Evolutionary conservation across 2,113 vertebrate species (phyloP), one percentile per base, ranked within the genome.

Genomic region (Chionis minor): DNA sequence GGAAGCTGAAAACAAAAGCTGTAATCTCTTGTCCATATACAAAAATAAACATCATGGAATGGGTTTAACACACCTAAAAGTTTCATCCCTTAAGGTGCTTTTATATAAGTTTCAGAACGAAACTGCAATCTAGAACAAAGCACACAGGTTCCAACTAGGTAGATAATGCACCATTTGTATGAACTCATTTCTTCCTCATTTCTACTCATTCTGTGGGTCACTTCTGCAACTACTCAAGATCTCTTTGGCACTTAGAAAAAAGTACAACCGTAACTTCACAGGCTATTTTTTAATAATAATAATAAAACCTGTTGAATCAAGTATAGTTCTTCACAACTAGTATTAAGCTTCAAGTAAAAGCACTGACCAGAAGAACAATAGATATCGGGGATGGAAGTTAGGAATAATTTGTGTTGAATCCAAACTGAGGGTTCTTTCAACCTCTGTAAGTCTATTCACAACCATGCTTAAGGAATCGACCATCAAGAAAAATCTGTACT

Each of bases 1-100:
- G 69, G 83, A 86, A 93, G 73, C 54, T 92, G 61, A 77, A 20
- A 90, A 62, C 74, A 70, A 91, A 94, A 80, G 35, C 69, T 80
- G 66, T 56, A 85, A 82, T 95, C 74, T 88, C 49, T 55, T 88
- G 55, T 63, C 52, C 71, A 23, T 59, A 40, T 28, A 78, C 59
- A 92, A 51, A 96, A 80, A 80, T 69, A 91, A 92, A 83, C 74
- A 85, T 40, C 38, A 54, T 16, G 54, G 58, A 70, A 77, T 42
- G 61, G 62, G 47, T 90, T 94, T 90, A 82, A 86, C 33, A 59
- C 5, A 80, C 79, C 74, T 38, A 2, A 24, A 91, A 96, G 74
- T 75, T 97, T 88, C 63, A 63, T 44, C 66, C 71, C 71, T 83
- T 51, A 73, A 59, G 55, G 66, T 2, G n/a, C 21, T 77, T 94